Evolutionary conservation across 2,797 vertebrate genomes (phyloP).

Genomic region (Amphiprion clarkii): DNA sequence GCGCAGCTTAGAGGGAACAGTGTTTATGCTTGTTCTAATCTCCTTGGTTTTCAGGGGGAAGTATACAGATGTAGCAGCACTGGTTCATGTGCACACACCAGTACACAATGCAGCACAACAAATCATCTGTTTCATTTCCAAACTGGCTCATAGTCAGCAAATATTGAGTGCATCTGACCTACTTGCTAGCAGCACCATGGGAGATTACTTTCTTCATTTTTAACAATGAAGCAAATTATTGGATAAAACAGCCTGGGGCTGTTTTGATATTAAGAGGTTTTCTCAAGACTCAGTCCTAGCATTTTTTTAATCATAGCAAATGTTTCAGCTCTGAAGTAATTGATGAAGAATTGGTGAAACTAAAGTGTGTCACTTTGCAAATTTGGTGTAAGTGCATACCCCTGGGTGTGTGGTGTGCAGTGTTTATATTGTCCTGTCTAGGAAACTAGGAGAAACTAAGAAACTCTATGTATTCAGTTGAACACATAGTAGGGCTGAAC

Average conservation of each 20-base stretch:
- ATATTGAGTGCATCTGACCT: conserved; percentile 66
- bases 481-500: neutral
- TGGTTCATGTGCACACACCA: neutral
- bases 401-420: conserved; percentile 9
- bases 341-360: conserved; percentile 62
- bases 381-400: conserved; percentile 29
- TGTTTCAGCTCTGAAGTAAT: conserved; percentile 18
- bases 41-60: conserved; percentile 14
- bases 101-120: conserved; percentile 14
- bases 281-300: conserved; percentile 50
- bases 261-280: conserved; percentile 52
- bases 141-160: conserved; percentile 59
- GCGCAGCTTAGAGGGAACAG: too few species aligned
- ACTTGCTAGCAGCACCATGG: conserved; percentile 62
- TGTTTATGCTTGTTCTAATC: conserved; percentile 34
- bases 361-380: conserved; percentile 52
- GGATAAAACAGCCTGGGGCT: conserved; percentile 42
- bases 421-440: conserved; percentile 20
- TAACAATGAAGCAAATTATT: conserved; percentile 67
- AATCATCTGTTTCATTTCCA: conserved; percentile 55
- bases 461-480: conserved; percentile 13
- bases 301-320: conserved; percentile 29
- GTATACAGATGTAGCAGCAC: conserved; percentile 20
- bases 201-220: conserved; percentile 70
- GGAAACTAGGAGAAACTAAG: conserved; percentile 10